These are phyloP conservation scores for Ailurus styani DNA, from an alignment of 2,113 vertebrate genomes.

Conservation along the genomic window DNA sequence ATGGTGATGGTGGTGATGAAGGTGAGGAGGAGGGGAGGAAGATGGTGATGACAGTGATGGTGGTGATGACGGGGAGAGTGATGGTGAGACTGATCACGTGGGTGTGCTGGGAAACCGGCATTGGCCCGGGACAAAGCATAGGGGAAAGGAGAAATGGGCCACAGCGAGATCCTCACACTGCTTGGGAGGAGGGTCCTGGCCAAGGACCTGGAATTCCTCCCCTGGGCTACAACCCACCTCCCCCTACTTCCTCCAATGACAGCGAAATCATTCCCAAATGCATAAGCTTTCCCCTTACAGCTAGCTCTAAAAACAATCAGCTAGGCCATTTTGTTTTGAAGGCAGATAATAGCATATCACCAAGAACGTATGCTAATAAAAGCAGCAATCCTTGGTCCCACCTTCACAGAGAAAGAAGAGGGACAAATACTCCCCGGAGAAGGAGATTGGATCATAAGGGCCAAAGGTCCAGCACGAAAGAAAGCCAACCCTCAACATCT, in stretches of 20 bases:
- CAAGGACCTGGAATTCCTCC: neutral
- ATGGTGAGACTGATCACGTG: too few species aligned
- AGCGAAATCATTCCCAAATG: neutral
- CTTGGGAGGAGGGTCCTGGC: neutral
- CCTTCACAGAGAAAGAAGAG: neutral
- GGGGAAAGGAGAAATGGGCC: neutral
- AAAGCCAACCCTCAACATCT: neutral
- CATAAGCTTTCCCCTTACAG: neutral
- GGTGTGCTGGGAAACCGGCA: neutral
- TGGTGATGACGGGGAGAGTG: neutral
- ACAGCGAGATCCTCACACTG: neutral
- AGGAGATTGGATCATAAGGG: fast-evolving
- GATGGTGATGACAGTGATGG: too few species aligned
- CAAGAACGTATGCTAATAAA: neutral
- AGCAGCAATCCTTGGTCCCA: neutral
- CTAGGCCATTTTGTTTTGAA: neutral
- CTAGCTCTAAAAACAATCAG: neutral
- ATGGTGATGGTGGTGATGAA: too few species aligned
- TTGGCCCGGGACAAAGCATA: neutral
- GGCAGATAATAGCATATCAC: neutral
- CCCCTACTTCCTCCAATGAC: neutral
- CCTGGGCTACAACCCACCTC: too few species aligned
- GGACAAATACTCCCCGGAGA: neutral
- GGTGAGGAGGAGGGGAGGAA: fast-evolving
- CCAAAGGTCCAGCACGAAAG: neutral